phyloP scores from a whole-genome alignment of 2,113 vertebrate species.

The Caretta caretta region DNA sequence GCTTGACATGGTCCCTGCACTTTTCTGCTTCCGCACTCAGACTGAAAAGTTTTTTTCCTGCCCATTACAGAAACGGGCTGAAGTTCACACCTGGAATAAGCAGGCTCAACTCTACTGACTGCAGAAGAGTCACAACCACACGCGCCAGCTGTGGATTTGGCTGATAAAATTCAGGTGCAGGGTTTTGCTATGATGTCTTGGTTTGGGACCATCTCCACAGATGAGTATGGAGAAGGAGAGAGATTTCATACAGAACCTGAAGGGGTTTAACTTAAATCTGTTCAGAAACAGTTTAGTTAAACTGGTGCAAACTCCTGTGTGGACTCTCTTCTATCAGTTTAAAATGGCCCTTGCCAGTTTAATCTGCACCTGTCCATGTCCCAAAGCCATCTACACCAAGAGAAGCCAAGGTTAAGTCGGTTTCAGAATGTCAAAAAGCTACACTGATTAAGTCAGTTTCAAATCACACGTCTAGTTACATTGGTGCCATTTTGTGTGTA shows the following conservation, averaged over 20 bases:
- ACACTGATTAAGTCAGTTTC: neutral
- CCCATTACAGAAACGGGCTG: neutral
- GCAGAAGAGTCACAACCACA: neutral
- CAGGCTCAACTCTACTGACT: accelerated
- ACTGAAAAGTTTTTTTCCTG: neutral
- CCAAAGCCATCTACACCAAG: neutral
- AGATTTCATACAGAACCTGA: neutral
- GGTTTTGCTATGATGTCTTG: neutral
- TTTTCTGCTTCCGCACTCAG: neutral
- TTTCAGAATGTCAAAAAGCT: accelerated
- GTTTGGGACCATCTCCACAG: neutral
- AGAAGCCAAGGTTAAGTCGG: neutral
- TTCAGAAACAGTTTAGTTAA: neutral
- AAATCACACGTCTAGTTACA: neutral
- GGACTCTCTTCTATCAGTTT: neutral
- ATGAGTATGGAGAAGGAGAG: neutral
- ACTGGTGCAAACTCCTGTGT: neutral
- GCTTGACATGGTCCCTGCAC: neutral
- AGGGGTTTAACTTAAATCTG: neutral
- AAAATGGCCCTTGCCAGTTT: neutral
- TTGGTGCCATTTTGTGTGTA: neutral
- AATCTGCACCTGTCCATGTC: accelerated
- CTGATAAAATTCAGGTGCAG: neutral
- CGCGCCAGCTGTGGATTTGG: neutral
- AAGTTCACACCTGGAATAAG: neutral